These are phyloP conservation scores for Lydus trimaculatus DNA, from an alignment of 2,888 invertebrate genomes.

Conservation along the genomic window DNA sequence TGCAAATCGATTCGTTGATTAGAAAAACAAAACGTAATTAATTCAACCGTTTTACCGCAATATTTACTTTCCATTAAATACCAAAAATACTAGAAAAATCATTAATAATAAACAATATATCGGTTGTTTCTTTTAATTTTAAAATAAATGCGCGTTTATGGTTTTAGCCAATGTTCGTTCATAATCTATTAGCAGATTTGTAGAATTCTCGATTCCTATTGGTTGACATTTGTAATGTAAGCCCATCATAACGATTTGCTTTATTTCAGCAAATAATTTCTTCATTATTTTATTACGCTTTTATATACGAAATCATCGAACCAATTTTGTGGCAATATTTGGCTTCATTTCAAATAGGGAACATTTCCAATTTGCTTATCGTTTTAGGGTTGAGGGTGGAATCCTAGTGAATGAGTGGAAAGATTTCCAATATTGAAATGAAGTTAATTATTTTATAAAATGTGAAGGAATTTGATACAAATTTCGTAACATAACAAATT, in stretches of 20 bases:
- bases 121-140: too few relatives aligned
- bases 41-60: not conserved
- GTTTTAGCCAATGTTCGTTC: too few relatives aligned
- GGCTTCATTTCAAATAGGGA: not conserved
- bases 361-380: not conserved
- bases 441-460: too few relatives aligned
- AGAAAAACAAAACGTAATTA: not conserved
- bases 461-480: too few relatives aligned
- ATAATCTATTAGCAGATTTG: too few relatives aligned
- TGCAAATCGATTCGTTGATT: not conserved
- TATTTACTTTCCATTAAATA: not conserved
- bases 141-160: too few relatives aligned
- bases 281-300: not conserved
- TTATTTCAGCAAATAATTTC: not conserved
- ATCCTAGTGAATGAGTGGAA: not conserved
- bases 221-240: too few relatives aligned
- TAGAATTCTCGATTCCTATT: too few relatives aligned
- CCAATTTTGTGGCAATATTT: not conserved
- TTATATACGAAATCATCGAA: not conserved
- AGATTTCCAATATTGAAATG: not conserved
- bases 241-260: not conserved
- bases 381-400: not conserved
- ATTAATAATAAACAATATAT: too few relatives aligned
- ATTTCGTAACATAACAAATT: too few relatives aligned
- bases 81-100: not conserved